Conservation (phyloP, 2,797 vertebrate genomes). For the Cossypha niveicapilla region DNA sequence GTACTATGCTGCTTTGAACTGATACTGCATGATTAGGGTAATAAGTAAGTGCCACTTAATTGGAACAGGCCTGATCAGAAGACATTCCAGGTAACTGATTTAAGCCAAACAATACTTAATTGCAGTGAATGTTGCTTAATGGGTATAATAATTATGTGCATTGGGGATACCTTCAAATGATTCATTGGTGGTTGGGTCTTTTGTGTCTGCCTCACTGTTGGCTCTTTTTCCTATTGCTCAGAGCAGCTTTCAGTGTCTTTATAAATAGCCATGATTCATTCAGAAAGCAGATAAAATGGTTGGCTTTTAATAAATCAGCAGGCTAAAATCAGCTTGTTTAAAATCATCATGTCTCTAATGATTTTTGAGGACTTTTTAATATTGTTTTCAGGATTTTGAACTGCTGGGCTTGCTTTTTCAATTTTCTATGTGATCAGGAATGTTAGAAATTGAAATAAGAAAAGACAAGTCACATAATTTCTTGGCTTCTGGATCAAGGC, state of each 20-base stretch:
- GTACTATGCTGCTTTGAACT: conserved; percentile 53
- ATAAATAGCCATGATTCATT: conserved; percentile 15
- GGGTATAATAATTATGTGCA: conserved; percentile 45
- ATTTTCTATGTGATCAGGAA: neutral
- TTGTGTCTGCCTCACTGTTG: conserved; percentile 26
- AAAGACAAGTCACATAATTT: neutral
- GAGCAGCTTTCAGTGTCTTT: conserved; percentile 15
- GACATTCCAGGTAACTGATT: conserved; percentile 67
- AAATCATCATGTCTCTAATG: neutral
- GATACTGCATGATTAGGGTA: conserved; percentile 60
- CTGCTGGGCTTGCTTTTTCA: neutral
- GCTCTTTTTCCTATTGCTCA: conserved; percentile 24
- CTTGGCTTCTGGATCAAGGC: neutral
- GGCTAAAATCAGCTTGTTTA: conserved; percentile 1
- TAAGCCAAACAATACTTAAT: conserved; percentile 67
- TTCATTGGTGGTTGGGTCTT: conserved; percentile 51
- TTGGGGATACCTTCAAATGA: conserved; percentile 55
- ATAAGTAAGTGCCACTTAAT: conserved; percentile 57
- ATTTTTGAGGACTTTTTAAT: neutral
- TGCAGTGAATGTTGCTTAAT: conserved; percentile 58
- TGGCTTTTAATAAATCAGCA: neutral
- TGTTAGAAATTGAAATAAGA: conserved; percentile 16
- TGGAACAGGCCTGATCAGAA: conserved; percentile 60
- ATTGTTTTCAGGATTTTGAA: neutral
- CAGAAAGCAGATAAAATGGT: neutral